Base-by-base conservation (phyloP, 2,888 invertebrate genomes). In the Eupelmus urozonus region DNA sequence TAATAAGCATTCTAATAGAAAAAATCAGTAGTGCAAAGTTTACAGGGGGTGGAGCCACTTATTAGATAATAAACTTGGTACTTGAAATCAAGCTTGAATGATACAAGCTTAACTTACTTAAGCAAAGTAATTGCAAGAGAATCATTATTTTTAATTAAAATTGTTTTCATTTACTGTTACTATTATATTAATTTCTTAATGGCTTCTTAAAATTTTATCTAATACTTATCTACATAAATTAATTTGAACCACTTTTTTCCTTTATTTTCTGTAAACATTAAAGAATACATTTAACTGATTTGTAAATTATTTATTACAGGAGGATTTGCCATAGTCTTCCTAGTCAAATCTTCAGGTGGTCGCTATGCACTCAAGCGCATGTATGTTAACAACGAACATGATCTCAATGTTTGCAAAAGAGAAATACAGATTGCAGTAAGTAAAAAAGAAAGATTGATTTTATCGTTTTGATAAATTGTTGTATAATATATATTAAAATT, bases 341-440 rank as follows among this genome's bases (percentile, higher is more conserved):
- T 97, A 85, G 97, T 96, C 66, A 95, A 94, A 90, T 93, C 93
- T 84, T 93, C 92, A 85, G 90, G 90, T 83, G 91, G 90, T 81
- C 93, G 94, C 84, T 97, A 95, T 92, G 97, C 97, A 67, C 92
- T 97, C 79, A 97, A 97, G 90, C 93, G 97, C 82, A 96, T 97
- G 94, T 96, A 96, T 90, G 97, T 97, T 84, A 97, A 97, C 90
- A 97, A 96, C 90, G 96, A 97, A 86, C 93, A 94, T 86, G 96
- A 97, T 91, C 92, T 98, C 85, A 94, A 94, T 89, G 95, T 96
- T 82, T 96, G 96, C 85, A 96, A 96, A 89, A 92, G 96, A 85
- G 97, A 97, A 91, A 96, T 96, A 89, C 96, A 96, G 91, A 97
- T 98, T 90, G 95, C 96, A 85, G 97, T 96, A 90, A 93, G 94